These are phyloP conservation scores for Dissostichus mawsoni DNA, from an alignment of 2,113 vertebrate species.

Conservation along the genomic window DNA sequence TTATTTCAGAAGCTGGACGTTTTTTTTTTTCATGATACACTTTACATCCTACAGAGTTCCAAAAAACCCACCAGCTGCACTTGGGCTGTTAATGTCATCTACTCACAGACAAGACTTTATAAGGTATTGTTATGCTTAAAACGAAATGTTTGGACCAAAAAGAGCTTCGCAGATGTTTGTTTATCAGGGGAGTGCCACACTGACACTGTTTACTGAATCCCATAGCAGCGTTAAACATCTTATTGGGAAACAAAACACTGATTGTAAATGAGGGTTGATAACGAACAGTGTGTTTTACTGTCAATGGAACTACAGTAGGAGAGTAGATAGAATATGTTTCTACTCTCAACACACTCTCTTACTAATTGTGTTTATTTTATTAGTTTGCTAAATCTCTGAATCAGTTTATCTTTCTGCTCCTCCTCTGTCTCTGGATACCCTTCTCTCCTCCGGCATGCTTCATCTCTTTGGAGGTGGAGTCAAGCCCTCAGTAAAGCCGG, in stretches of 20 bases:
- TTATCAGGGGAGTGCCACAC: slow-evolving; percentile 33
- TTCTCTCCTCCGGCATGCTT: slow-evolving; percentile 17
- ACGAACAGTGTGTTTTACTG: slow-evolving; percentile 23
- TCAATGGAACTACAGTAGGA: slow-evolving; percentile 9
- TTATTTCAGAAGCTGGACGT: slow-evolving; percentile 22
- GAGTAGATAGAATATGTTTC: slow-evolving; percentile 6
- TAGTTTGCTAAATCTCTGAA: slow-evolving; percentile 33
- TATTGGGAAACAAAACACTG: slow-evolving; percentile 16
- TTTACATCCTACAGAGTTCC: slow-evolving; percentile 10
- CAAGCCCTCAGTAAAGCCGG: slow-evolving; percentile 25
- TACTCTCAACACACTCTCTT: not conserved
- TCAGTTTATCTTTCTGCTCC: slow-evolving; percentile 30
- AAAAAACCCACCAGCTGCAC: slow-evolving; percentile 34
- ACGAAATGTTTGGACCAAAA: slow-evolving; percentile 56
- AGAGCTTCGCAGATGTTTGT: slow-evolving; percentile 43
- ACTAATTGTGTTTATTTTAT: slow-evolving; percentile 40
- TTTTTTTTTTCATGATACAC: not conserved
- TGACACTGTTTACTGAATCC: slow-evolving; percentile 56
- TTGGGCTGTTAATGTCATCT: slow-evolving; percentile 4
- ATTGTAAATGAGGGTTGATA: slow-evolving; percentile 16
- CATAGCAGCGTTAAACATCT: slow-evolving; percentile 33
- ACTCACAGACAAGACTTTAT: slow-evolving; percentile 39
- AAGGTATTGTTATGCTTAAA: slow-evolving; percentile 61
- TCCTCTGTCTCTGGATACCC: slow-evolving; percentile 40
- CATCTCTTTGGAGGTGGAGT: slow-evolving; percentile 34